Evolutionary conservation across 2,888 invertebrate genomes (phyloP), one percentile per base, ranked within the genome.

Genomic region (Pseudeuparius sepicola): DNA sequence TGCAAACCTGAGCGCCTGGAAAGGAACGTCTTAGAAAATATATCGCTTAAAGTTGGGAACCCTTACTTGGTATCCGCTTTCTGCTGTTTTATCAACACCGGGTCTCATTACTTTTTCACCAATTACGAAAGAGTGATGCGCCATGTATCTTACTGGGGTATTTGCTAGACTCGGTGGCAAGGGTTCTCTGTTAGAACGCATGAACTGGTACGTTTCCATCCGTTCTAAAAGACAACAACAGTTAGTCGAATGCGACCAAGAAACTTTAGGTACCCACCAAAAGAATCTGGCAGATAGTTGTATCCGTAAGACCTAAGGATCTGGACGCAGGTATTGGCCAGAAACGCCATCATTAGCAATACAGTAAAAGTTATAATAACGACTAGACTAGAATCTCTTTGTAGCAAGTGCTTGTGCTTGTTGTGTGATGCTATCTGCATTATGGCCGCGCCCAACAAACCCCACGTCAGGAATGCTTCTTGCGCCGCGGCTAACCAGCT

Each of bases 401-500:
- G 57, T 37, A 64, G 64, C 33, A 76, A 68, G 56, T 78, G 75
- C 47, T 78, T 78, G 42, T 75, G 68, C 50, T 75, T 74, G 53
- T 80, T 81, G 58, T 82, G 82, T 38, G 82, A 79, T 10, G 79
- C 75, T 39, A 83, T 70, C 60, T 86, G 85, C 78, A 85, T 84
- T 36, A 81, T 68, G 37, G 83, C 78, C 1, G 82, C 79, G 6
- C 85, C 84, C 14, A 89, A 65, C 5, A 89, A 60, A 2, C 87
- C 87, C 92, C 92, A 88, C 0, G 86, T 86, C 32, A 89, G 68
- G 56, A 90, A 90, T 0, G 79, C 78, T 61, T 92, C 90, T 55
- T 88, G 81, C 11, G 85, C 81, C 1, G 90, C 92, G 1, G 89
- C 85, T 14, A 83, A 70, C 90, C 92, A 92, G 46, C 87, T 79